Conservation (phyloP, 2,888 invertebrate genomes). For the Acanthosoma haemorrhoidale region DNA sequence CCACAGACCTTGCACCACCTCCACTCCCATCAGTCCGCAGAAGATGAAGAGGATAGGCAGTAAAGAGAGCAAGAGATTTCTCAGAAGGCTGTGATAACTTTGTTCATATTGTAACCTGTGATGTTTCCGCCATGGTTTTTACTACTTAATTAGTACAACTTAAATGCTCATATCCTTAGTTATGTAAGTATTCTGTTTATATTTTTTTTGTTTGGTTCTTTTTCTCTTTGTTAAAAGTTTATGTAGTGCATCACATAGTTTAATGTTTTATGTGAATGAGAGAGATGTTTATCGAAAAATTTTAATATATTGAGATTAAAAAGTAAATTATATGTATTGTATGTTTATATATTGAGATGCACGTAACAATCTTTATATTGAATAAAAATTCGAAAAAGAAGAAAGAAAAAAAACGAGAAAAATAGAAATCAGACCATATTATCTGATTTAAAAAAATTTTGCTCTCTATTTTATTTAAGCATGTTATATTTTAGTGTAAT, state of each 20-base stretch:
- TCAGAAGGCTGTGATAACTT: conserved; percentile 2
- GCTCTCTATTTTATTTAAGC: conserved; percentile 21
- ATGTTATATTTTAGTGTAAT: conserved; percentile 12
- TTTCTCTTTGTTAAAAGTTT: background rate
- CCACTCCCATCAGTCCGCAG: conserved; percentile 28
- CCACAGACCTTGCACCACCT: conserved; percentile 25
- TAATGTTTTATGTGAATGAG: background rate
- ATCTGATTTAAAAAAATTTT: background rate
- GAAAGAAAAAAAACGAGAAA: background rate
- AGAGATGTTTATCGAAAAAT: background rate
- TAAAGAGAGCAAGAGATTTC: conserved; percentile 24
- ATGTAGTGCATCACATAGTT: background rate
- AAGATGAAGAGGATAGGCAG: conserved; percentile 23
- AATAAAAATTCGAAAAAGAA: background rate
- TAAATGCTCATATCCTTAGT: background rate
- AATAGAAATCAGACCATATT: conserved; percentile 3
- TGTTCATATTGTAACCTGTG: background rate
- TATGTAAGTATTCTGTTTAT: background rate
- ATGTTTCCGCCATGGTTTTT: background rate
- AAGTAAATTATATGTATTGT: background rate
- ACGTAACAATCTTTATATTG: no score
- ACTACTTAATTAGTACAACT: background rate
- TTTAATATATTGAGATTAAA: conserved; percentile 14
- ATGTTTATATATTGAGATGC: background rate
- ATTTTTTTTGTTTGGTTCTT: background rate